Percentiles rank a stretch among this genome's conserved stretches.
Evolutionary conservation across 2,113 vertebrate genomes (phyloP).

Genomic region (Phalacrocorax carbo): DNA sequence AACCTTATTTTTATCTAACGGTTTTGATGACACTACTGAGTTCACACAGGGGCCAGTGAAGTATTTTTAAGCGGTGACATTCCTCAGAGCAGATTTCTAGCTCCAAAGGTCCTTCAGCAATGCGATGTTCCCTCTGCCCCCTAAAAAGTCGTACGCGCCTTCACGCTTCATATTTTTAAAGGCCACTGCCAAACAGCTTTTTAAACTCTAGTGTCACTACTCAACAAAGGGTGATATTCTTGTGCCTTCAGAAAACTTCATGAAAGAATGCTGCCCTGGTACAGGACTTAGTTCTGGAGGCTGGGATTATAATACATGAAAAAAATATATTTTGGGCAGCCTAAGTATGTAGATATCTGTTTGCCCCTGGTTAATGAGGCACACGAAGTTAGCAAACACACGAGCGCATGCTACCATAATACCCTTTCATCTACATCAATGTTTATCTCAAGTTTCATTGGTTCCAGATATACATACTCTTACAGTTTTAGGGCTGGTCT

Average conservation of each 20-base stretch:
- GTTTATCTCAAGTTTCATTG: constrained; percentile 43
- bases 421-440: not conserved
- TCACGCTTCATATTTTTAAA: not conserved
- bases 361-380: not conserved
- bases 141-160: not conserved
- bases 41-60: not conserved
- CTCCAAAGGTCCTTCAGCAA: not conserved
- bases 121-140: not conserved
- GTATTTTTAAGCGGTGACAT: constrained; percentile 24
- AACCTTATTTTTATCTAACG: not conserved
- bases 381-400: not conserved
- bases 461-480: constrained; percentile 14
- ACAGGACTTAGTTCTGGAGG: not conserved
- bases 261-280: not conserved
- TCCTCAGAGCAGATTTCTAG: not conserved
- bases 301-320: not conserved
- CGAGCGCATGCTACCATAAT: not conserved
- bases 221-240: not conserved
- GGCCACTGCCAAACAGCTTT: not conserved
- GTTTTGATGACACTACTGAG: not conserved
- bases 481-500: constrained; percentile 29
- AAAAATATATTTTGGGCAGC: not conserved
- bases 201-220: not conserved
- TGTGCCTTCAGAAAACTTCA: not conserved
- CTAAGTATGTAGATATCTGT: not conserved